A percentile compares a stretch with the other conserved stretches of the same genome.
Evolutionary conservation across 2,888 invertebrate species (phyloP).

Genomic region (Neoaliturus tenellus): DNA sequence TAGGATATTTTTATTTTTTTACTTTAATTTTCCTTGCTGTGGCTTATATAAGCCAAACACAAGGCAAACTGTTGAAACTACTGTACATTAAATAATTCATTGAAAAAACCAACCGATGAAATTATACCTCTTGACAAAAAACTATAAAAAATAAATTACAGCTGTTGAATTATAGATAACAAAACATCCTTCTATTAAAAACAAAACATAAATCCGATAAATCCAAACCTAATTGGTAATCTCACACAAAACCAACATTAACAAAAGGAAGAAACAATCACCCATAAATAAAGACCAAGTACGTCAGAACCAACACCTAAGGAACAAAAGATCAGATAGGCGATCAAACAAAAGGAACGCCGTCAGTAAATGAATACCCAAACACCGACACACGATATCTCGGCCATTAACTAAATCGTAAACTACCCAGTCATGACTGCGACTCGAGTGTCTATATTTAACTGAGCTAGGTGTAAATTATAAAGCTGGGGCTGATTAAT

Average conservation of each 20-base stretch:
- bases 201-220: too few species aligned
- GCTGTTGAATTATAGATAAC: too few species aligned
- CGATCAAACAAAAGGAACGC: slow-evolving; percentile 6
- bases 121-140: too few species aligned
- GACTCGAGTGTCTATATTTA: slow-evolving; percentile 40
- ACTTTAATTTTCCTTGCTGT: too few species aligned
- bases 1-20: too few species aligned
- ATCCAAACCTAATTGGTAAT: too few species aligned
- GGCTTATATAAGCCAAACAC: too few species aligned
- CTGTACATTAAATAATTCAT: too few species aligned
- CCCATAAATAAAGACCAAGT: slow-evolving; percentile 14
- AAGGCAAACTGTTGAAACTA: too few species aligned
- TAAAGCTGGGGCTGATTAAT: slow-evolving; percentile 11
- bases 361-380: slow-evolving; percentile 12
- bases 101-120: too few species aligned
- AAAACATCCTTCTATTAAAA: too few species aligned
- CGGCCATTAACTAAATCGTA: slow-evolving; percentile 13
- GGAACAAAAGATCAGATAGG: slow-evolving; percentile 1
- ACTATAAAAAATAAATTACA: too few species aligned
- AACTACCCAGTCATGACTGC: slow-evolving; percentile 11
- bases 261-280: slow-evolving; percentile 2
- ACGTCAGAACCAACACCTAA: slow-evolving; percentile 6
- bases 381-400: neutral
- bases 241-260: neutral
- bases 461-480: slow-evolving; percentile 44